phyloP scores from a whole-genome alignment of 1,140 invertebrate genomes.

The Dendrolimus punctatus region DNA sequence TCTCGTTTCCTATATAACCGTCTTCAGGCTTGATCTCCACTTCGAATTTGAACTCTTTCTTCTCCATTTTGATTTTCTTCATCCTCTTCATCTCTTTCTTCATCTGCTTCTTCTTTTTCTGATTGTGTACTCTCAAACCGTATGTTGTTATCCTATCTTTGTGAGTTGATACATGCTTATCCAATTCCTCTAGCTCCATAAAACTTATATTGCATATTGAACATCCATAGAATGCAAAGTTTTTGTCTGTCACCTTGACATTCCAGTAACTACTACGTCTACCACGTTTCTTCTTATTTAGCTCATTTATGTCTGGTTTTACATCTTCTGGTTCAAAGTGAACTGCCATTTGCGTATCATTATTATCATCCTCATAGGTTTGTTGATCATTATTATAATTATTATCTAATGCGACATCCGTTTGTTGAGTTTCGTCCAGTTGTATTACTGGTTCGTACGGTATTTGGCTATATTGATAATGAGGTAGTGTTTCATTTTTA shows the following conservation, averaged over 20 bases:
- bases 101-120: conserved; percentile 42
- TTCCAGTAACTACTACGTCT: conserved; percentile 39
- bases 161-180: conserved; percentile 45
- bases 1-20: conserved; percentile 52
- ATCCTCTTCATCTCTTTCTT: conserved; percentile 49
- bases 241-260: conserved; percentile 45
- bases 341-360: too few species aligned
- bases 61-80: conserved; percentile 31
- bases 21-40: conserved; percentile 58
- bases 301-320: conserved; percentile 10
- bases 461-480: not conserved
- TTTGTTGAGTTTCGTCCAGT: not conserved
- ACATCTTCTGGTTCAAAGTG: conserved; percentile 6
- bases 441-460: not conserved
- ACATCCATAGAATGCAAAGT: conserved; percentile 54
- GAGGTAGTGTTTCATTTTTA: conserved; percentile 2
- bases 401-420: too few species aligned
- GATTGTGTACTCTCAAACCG: conserved; percentile 45
- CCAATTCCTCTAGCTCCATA: conserved; percentile 31
- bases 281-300: conserved; percentile 26
- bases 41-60: conserved; percentile 20
- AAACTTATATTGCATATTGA: conserved; percentile 53
- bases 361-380: too few species aligned
- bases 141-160: conserved; percentile 56
- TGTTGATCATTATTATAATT: too few species aligned